Evolutionary conservation across 2,797 vertebrate species (phyloP).

Genomic region (Aeoliscus strigatus): DNA sequence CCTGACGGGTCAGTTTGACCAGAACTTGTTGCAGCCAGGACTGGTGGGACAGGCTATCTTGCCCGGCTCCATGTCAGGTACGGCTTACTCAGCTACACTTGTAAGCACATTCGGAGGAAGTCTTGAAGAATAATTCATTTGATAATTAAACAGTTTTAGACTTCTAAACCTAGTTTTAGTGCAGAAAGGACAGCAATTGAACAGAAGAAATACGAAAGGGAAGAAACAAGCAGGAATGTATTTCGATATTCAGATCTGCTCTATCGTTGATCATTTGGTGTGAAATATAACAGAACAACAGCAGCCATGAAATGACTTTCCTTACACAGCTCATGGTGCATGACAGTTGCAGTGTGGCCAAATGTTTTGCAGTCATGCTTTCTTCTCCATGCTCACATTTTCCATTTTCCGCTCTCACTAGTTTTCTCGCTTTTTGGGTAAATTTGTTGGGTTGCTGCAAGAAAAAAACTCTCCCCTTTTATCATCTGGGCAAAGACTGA

Average conservation of each 20-base stretch:
- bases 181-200: too few relatives aligned
- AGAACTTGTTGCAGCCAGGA: slow-evolving; percentile 84
- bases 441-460: not conserved
- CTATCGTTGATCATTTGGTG: not conserved
- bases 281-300: slow-evolving; percentile 1
- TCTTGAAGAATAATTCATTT: too few relatives aligned
- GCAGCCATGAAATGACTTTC: slow-evolving; percentile 20
- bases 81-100: slow-evolving; percentile 1
- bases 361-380: slow-evolving; percentile 1
- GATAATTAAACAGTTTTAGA: too few relatives aligned
- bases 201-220: too few relatives aligned
- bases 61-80: slow-evolving; percentile 93
- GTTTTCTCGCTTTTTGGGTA: too few relatives aligned
- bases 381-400: slow-evolving; percentile 2
- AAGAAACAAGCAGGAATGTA: too few relatives aligned
- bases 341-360: not conserved
- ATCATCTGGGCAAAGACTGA: slow-evolving; percentile 5
- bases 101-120: not conserved
- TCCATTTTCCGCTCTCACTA: too few relatives aligned
- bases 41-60: slow-evolving; percentile 93
- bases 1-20: slow-evolving; percentile 87
- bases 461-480: slow-evolving; percentile 5
- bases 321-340: not conserved
- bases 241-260: too few relatives aligned
- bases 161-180: too few relatives aligned